Evolutionary conservation across 2,888 invertebrate genomes (phyloP).

Genomic region (Nemotelus nigrinus): DNA sequence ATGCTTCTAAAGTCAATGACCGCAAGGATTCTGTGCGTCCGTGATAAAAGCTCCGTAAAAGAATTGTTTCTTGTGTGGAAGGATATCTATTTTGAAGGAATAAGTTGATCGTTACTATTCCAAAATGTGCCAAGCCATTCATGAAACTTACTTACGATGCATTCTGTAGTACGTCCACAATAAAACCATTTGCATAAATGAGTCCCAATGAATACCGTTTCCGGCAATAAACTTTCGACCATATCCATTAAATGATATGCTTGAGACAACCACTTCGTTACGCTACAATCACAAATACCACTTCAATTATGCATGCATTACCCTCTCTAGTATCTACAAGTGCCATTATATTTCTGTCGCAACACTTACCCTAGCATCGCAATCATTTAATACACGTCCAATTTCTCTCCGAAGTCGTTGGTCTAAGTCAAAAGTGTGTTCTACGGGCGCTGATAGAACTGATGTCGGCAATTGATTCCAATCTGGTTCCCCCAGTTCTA

Average conservation of each 20-base stretch:
- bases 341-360: background rate
- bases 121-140: background rate
- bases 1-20: constrained; percentile 68
- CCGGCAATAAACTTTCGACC: constrained; percentile 67
- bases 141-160: constrained; percentile 62
- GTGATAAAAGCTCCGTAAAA: constrained; percentile 70
- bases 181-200: constrained; percentile 70
- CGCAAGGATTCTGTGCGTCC: constrained; percentile 74
- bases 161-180: constrained; percentile 69
- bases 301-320: background rate
- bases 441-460: constrained; percentile 58
- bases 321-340: background rate
- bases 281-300: constrained; percentile 54
- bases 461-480: constrained; percentile 55
- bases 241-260: constrained; percentile 64
- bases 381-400: constrained; percentile 60
- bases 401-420: constrained; percentile 63
- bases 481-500: constrained; percentile 61
- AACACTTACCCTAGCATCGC: constrained; percentile 59
- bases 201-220: constrained; percentile 70
- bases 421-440: constrained; percentile 67
- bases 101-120: background rate
- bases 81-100: constrained; percentile 65
- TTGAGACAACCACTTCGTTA: constrained; percentile 60
- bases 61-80: constrained; percentile 73